Conservation (phyloP, 2,888 invertebrate genomes). For the Petrophora chlorosata region DNA sequence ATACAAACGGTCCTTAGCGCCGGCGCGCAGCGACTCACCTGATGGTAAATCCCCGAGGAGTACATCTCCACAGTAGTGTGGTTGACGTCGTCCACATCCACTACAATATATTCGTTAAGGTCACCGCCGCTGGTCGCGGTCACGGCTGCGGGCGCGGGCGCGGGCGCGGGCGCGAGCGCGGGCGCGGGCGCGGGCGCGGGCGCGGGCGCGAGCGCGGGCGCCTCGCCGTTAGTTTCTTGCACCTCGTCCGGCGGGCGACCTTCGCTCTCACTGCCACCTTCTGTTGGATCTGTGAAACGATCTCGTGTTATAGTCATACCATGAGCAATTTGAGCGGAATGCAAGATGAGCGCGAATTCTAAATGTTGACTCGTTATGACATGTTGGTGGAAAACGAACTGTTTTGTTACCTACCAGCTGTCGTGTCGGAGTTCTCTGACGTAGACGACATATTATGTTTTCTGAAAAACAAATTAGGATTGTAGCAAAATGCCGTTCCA, state of each 20-base stretch:
- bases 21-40: conserved; percentile 50
- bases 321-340: neutral
- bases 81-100: conserved; percentile 68
- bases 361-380: neutral
- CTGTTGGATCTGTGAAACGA: conserved; percentile 40
- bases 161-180: too few species aligned
- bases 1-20: neutral
- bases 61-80: conserved; percentile 70
- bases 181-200: too few species aligned
- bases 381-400: neutral
- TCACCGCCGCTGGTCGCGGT: neutral
- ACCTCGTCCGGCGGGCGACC: neutral
- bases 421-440: conserved; percentile 63
- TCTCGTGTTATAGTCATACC: too few species aligned
- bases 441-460: conserved; percentile 60
- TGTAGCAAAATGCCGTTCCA: conserved; percentile 19
- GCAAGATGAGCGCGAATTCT: neutral
- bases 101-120: conserved; percentile 70
- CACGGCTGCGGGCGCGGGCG: too few species aligned
- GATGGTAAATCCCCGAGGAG: conserved; percentile 69
- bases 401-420: conserved; percentile 44
- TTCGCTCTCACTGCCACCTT: conserved; percentile 30
- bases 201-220: too few species aligned
- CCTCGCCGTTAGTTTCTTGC: too few species aligned
- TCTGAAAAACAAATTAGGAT: conserved; percentile 43